These are phyloP conservation scores for Leptopilina boulardi DNA, from an alignment of 1,140 invertebrate genomes.

Conservation along the genomic window DNA sequence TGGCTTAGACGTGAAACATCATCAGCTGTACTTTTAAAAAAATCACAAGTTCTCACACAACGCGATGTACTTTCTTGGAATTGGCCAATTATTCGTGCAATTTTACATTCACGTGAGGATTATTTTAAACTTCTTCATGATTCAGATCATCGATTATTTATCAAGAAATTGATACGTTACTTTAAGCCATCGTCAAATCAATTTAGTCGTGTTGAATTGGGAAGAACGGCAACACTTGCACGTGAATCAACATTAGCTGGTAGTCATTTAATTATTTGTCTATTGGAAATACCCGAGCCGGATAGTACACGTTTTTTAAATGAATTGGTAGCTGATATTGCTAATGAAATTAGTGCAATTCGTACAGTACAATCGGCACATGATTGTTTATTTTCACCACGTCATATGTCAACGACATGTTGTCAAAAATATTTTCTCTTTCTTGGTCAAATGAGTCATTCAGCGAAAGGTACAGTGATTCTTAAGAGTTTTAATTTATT, in stretches of 20 bases:
- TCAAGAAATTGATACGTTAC: conserved; percentile 89
- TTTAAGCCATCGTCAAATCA: conserved; percentile 91
- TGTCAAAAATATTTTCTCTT: conserved; percentile 96
- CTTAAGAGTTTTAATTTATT: conserved; percentile 88
- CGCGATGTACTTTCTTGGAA: conserved; percentile 80
- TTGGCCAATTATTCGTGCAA: conserved; percentile 80
- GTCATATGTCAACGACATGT: conserved; percentile 90
- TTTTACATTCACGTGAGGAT: conserved; percentile 74
- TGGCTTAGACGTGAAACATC: conserved; percentile 71
- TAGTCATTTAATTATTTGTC: conserved; percentile 86
- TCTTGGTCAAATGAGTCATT: conserved; percentile 89
- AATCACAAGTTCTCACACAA: conserved; percentile 78
- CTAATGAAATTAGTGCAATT: conserved; percentile 85
- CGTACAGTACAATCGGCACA: conserved; percentile 85
- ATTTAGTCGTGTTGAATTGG: conserved; percentile 85
- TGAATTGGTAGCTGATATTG: conserved; percentile 89
- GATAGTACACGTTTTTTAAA: conserved; percentile 81
- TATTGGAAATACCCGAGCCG: conserved; percentile 77
- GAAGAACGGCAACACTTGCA: conserved; percentile 75
- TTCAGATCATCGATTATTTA: conserved; percentile 85
- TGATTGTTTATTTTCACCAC: conserved; percentile 92
- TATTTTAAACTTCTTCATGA: conserved; percentile 75
- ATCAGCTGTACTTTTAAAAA: conserved; percentile 75
- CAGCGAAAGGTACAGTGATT: conserved; percentile 82
- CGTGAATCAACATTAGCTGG: conserved; percentile 83